Evolutionary conservation across 2,113 vertebrate genomes (phyloP).

Genomic region (Coregonus clupeaformis): DNA sequence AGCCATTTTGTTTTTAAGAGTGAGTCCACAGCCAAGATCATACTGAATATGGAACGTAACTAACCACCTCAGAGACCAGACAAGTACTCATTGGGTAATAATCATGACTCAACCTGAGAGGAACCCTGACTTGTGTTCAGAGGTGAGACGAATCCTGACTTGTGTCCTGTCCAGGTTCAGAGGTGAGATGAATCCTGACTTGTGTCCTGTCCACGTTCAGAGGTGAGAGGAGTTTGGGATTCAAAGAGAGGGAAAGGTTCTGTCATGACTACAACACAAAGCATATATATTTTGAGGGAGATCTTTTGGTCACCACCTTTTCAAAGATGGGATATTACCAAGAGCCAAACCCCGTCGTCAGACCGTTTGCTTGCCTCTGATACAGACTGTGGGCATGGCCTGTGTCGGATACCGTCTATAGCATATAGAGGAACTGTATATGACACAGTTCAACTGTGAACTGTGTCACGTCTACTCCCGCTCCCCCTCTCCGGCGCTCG

Average conservation of each 20-base stretch:
- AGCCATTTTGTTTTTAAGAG: background rate
- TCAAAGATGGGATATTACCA: too few species aligned
- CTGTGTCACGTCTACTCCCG: too few species aligned
- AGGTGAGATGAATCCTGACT: slow-evolving; percentile 1
- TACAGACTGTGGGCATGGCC: background rate
- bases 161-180: background rate
- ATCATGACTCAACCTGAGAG: slow-evolving; percentile 1
- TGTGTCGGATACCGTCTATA: background rate
- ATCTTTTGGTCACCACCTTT: too few species aligned
- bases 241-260: too few species aligned
- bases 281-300: too few species aligned
- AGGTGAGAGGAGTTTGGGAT: too few species aligned
- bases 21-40: background rate
- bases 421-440: background rate
- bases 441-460: too few species aligned
- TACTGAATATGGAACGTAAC: background rate
- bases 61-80: background rate
- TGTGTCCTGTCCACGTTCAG: too few species aligned
- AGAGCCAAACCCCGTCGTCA: too few species aligned
- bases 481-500: too few species aligned
- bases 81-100: background rate
- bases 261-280: too few species aligned
- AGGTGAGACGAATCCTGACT: background rate
- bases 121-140: background rate
- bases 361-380: too few species aligned